phyloP scores from a whole-genome alignment of 2,797 vertebrate species.

The Echiichthys vipera region DNA sequence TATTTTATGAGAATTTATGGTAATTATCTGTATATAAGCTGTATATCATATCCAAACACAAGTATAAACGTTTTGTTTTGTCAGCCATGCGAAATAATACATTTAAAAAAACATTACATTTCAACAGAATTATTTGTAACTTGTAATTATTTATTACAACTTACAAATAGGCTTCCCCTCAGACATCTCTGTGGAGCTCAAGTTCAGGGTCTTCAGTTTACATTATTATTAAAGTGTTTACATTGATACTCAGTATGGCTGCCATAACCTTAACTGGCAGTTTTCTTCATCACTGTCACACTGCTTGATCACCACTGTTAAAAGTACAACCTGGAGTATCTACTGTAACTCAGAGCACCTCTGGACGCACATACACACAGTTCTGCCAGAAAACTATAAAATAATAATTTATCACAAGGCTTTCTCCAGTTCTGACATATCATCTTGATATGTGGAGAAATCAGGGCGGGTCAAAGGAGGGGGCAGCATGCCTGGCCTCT shows the following conservation, averaged over 20 bases:
- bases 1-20: too few relatives aligned
- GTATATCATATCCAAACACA: too few relatives aligned
- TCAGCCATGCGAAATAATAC: too few relatives aligned
- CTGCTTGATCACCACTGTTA: not conserved
- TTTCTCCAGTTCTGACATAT: conserved; percentile 24
- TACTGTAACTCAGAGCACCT: not conserved
- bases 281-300: not conserved
- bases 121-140: too few relatives aligned
- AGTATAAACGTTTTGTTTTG: too few relatives aligned
- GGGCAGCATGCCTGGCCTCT: conserved; percentile 52
- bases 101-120: too few relatives aligned
- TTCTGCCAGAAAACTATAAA: not conserved
- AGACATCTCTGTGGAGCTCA: not conserved
- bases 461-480: conserved; percentile 50
- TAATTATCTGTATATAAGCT: too few relatives aligned
- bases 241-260: not conserved
- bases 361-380: not conserved
- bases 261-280: not conserved
- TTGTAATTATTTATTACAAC: too few relatives aligned
- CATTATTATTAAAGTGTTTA: not conserved
- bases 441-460: conserved; percentile 33
- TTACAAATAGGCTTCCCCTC: not conserved
- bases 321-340: not conserved
- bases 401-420: conserved; percentile 4
- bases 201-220: not conserved